These are phyloP conservation scores for Smutsia gigantea DNA, from an alignment of 2,797 vertebrate genomes.

Conservation along the genomic window DNA sequence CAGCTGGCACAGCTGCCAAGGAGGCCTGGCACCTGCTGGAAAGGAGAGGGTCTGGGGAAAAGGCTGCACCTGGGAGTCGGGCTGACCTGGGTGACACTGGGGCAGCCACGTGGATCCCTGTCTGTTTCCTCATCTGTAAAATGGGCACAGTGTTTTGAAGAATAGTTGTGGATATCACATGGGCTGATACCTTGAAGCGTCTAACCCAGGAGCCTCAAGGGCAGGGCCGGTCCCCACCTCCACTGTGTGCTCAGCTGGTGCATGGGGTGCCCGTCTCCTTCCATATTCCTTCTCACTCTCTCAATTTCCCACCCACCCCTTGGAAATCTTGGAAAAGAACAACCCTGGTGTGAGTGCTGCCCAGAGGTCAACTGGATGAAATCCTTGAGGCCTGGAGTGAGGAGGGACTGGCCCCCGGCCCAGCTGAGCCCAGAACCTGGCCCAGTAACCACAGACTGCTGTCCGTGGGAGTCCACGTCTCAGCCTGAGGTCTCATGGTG, in stretches of 20 bases:
- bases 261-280: background rate
- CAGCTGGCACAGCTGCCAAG: background rate
- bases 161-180: accelerated
- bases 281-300: background rate
- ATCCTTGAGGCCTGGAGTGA: background rate
- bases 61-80: background rate
- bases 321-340: background rate
- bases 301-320: background rate
- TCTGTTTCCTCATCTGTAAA: background rate
- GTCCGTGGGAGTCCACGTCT: background rate
- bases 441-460: no score
- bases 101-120: background rate
- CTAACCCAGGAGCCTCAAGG: background rate
- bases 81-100: background rate
- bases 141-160: background rate
- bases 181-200: background rate
- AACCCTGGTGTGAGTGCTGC: background rate
- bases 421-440: background rate
- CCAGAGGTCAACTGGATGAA: background rate
- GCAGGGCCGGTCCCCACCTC: background rate
- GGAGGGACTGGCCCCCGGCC: background rate
- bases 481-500: background rate
- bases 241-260: background rate
- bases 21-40: constrained; percentile 5
- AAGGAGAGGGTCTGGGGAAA: background rate